Evolutionary conservation across 23 tunicate species (phyloP), one percentile per base, ranked within the genome.

Genomic region (Styela clava): DNA sequence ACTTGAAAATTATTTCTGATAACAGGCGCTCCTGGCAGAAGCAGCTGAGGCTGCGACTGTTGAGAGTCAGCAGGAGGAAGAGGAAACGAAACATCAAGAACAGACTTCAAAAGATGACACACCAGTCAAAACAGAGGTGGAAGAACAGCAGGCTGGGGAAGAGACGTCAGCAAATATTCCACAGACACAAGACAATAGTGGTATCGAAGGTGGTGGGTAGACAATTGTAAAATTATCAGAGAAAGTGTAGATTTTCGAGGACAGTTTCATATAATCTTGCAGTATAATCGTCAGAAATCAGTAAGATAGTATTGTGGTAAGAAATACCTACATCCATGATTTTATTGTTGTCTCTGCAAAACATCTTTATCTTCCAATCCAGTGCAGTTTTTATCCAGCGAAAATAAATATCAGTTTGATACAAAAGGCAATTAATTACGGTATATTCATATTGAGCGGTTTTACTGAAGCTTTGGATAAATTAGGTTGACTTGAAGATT

Each of bases 11-110:
- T 31, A 51, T 67, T 81, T 85, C 69, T 52, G 70, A 36, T 44
- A 76, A 33, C 97, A 91, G 97, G 97, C 88, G 35, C 97, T 91
- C 82, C 64, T 87, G 82, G 97, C 85, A 27, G 97, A 91, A 71
- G 84, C 87, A 65, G 87, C 93, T 23, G 86, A 85, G 33, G 87
- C 82, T 62, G 88, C 94, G 12, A 76, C 78, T 26, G 86, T 69
- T 23, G 68, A 73, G 76, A 85, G 69, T 19, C 61, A 74, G 28
- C 78, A 86, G 65, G 69, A 79, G 61, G 80, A 31, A 82, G 78
- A 74, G 24, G 77, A 84, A 63, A 18, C 23, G 70, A 31, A 37
- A 20, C 31, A 78, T 0, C 31, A 23, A 79, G 74, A 63, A 64
- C 36, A 64, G 44, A 29, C 24, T 44, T 22, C 65, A 76, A 52